These are phyloP conservation scores for Pyrgilauda ruficollis DNA, from an alignment of 2,113 vertebrate genomes.

Conservation along the genomic window DNA sequence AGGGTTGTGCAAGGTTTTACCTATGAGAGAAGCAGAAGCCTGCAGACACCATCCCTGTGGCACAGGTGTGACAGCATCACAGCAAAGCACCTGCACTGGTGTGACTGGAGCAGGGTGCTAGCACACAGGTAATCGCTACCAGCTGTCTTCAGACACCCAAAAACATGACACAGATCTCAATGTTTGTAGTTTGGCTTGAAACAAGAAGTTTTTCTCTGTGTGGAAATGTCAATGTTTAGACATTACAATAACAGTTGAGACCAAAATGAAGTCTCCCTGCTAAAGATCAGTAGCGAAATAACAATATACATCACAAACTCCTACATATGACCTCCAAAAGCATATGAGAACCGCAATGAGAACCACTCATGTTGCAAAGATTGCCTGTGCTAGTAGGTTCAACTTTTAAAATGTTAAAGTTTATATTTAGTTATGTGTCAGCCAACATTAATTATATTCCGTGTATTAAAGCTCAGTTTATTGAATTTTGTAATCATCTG, in stretches of 20 bases:
- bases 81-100: background rate
- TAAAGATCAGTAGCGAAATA: background rate
- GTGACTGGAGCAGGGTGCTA: background rate
- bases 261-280: background rate
- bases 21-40: background rate
- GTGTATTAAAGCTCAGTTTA: background rate
- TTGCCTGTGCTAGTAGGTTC: background rate
- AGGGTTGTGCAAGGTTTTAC: background rate
- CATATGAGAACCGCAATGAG: background rate
- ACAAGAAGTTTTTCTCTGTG: background rate
- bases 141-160: background rate
- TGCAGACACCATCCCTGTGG: fast-evolving
- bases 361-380: background rate
- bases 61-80: fast-evolving
- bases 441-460: background rate
- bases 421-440: background rate
- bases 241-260: background rate
- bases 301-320: background rate
- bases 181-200: background rate
- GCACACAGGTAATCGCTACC: background rate
- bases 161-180: background rate
- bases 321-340: background rate
- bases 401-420: background rate
- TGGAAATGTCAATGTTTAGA: background rate
- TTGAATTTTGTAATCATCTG: background rate